A percentile compares a stretch with the other conserved stretches of the same genome.
These are phyloP conservation scores for Salticus scenicus DNA, from an alignment of 2,888 invertebrate species.

Conservation along the genomic window DNA sequence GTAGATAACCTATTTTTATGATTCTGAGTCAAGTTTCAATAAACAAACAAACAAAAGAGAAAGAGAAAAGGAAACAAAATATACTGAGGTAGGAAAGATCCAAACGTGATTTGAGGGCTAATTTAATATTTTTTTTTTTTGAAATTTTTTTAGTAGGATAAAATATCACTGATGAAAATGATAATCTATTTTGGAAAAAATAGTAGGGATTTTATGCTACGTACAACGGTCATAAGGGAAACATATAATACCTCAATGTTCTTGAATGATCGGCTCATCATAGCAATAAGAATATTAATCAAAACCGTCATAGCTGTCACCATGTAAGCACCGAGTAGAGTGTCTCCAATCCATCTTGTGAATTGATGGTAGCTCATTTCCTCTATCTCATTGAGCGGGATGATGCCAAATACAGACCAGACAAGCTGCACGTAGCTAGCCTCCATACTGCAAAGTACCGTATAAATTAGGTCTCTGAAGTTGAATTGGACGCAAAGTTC, in stretches of 20 bases:
- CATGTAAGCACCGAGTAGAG: conserved; percentile 77
- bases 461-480: neutral
- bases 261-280: conserved; percentile 78
- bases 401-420: conserved; percentile 77
- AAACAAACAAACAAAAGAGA: too few species aligned
- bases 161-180: too few species aligned
- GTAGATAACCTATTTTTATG: too few species aligned
- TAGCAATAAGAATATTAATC: conserved; percentile 78
- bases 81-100: too few species aligned
- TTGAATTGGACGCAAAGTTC: neutral
- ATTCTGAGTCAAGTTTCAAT: too few species aligned
- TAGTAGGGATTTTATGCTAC: too few species aligned
- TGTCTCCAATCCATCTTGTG: conserved; percentile 76
- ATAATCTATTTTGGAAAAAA: too few species aligned
- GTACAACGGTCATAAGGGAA: neutral
- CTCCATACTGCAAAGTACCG: conserved; percentile 72
- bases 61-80: too few species aligned
- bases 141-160: too few species aligned
- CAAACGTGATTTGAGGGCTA: too few species aligned
- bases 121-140: too few species aligned
- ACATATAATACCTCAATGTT: conserved; percentile 77
- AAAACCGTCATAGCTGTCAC: conserved; percentile 78
- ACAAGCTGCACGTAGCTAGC: conserved; percentile 75
- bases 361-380: conserved; percentile 74
- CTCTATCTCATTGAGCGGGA: conserved; percentile 76